Conservation (phyloP, 2,888 invertebrate species). For the Spisula solida region DNA sequence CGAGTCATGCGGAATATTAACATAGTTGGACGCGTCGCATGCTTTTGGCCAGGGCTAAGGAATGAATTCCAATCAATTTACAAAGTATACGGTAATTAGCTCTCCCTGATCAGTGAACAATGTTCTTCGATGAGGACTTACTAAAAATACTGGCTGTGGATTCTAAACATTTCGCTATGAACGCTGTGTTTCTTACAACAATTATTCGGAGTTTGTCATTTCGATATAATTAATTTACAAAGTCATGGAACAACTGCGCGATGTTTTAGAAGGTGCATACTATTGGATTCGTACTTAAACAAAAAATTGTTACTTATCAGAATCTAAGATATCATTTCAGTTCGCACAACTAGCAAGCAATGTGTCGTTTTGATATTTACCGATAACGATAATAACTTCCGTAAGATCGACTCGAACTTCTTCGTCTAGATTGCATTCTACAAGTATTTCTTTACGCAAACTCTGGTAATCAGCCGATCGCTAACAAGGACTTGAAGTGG, state of each 20-base stretch:
- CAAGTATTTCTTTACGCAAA: neutral
- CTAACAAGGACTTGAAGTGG: constrained; percentile 7
- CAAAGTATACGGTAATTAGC: constrained; percentile 56
- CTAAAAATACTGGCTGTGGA: neutral
- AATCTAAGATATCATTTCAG: no score
- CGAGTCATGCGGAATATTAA: constrained; percentile 40
- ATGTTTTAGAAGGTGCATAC: neutral
- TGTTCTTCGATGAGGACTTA: constrained; percentile 27
- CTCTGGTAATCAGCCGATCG: neutral
- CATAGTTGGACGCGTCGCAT: constrained; percentile 53
- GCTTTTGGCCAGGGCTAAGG: constrained; percentile 42
- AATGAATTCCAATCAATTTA: constrained; percentile 67
- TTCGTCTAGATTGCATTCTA: neutral
- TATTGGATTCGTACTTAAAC: neutral
- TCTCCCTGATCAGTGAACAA: constrained; percentile 39
- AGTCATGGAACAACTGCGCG: neutral
- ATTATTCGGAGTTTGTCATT: constrained; percentile 5
- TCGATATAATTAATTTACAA: neutral
- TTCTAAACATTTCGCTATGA: neutral
- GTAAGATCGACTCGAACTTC: neutral
- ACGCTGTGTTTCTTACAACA: neutral
- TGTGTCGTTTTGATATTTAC: neutral
- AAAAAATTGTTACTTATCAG: neutral
- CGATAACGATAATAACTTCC: neutral
- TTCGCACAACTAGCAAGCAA: neutral